A percentile compares a stretch with the other conserved stretches of the same genome.
phyloP scores from a whole-genome alignment of 2,888 invertebrate genomes.

The Eremobia ochroleuca region DNA sequence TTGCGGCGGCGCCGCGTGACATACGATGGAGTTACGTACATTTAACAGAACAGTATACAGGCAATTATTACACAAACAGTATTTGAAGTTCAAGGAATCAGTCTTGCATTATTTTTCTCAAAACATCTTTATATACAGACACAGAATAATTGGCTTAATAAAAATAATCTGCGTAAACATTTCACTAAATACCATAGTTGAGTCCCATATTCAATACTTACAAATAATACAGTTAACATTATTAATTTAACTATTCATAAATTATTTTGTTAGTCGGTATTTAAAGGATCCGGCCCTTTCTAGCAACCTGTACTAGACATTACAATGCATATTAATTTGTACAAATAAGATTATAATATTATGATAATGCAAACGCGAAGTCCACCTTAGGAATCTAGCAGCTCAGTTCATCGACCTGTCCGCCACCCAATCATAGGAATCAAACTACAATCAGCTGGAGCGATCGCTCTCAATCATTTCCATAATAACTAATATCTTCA shows the following conservation, averaged over 20 bases:
- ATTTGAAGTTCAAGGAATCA: constrained; percentile 82
- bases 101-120: constrained; percentile 83
- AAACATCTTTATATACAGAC: constrained; percentile 86
- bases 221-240: constrained; percentile 82
- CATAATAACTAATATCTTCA: constrained; percentile 76
- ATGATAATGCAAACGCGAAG: constrained; percentile 74
- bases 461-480: constrained; percentile 40
- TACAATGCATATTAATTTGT: constrained; percentile 77
- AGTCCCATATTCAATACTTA: constrained; percentile 89
- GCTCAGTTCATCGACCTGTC: constrained; percentile 49
- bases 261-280: constrained; percentile 78
- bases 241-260: constrained; percentile 79
- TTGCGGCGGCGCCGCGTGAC: background rate
- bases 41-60: constrained; percentile 57
- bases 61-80: constrained; percentile 60
- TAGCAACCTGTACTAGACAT: constrained; percentile 84
- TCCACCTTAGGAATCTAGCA: constrained; percentile 59
- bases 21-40: constrained; percentile 43
- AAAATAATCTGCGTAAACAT: constrained; percentile 80
- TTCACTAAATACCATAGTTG: constrained; percentile 89
- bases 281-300: constrained; percentile 86
- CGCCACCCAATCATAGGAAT: constrained; percentile 47
- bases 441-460: constrained; percentile 51
- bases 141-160: constrained; percentile 80
- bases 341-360: constrained; percentile 79